A percentile compares a stretch with the other conserved stretches of the same genome.
Evolutionary conservation across 2,797 vertebrate species (phyloP).

Genomic region (Champsocephalus gunnari): DNA sequence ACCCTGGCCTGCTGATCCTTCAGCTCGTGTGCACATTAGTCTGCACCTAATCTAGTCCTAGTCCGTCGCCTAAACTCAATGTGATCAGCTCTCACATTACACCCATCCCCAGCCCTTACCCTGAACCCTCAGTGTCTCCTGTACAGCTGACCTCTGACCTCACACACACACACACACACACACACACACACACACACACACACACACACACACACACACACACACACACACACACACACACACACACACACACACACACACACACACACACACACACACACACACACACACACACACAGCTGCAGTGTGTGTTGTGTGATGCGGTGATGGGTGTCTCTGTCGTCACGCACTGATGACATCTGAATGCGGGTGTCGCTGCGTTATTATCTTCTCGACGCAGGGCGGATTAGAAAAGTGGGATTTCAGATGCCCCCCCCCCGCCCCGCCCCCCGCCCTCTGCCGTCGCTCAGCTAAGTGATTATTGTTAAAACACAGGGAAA

Average conservation of each 20-base stretch:
- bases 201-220: too few relatives aligned
- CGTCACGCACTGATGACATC: slow-evolving; percentile 82
- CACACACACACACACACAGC: background rate
- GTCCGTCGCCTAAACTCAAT: background rate
- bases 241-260: too few relatives aligned
- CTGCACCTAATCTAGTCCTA: background rate
- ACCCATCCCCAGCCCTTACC: background rate
- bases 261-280: slow-evolving; percentile 10
- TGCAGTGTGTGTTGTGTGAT: slow-evolving; percentile 46
- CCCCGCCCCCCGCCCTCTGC: slow-evolving; percentile 50
- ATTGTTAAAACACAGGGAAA: slow-evolving; percentile 74
- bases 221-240: too few relatives aligned
- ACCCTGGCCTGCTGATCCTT: too few relatives aligned
- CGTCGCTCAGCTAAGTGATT: slow-evolving; percentile 81
- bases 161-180: background rate
- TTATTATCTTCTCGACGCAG: slow-evolving; percentile 82
- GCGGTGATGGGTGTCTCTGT: slow-evolving; percentile 62
- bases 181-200: too few relatives aligned
- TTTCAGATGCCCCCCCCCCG: slow-evolving; percentile 73
- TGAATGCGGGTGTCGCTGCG: slow-evolving; percentile 76
- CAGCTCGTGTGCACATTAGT: background rate
- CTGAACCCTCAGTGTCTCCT: background rate
- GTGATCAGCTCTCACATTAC: background rate
- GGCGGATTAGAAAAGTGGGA: slow-evolving; percentile 83
- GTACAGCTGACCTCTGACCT: background rate